Percentiles rank a stretch among this genome's conserved stretches.
Conservation (phyloP, 2,888 invertebrate species). For the Osmoderma eremita region DNA sequence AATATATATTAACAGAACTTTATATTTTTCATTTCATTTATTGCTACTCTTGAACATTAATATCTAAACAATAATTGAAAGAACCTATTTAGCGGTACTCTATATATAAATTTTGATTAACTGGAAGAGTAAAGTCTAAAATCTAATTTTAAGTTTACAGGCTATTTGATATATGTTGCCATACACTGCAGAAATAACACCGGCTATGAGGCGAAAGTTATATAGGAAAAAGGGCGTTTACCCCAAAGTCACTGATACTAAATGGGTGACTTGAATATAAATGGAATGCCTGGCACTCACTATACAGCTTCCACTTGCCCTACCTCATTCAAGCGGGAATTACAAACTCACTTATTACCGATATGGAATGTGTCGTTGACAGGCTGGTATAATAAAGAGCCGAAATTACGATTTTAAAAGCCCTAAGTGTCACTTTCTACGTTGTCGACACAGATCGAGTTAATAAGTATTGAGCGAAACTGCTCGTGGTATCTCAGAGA, state of each 20-base stretch:
- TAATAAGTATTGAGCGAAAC: constrained; percentile 21
- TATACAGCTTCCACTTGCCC: constrained; percentile 11
- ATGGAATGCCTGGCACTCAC: constrained; percentile 21
- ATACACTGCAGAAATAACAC: too few species aligned
- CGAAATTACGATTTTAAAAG: constrained; percentile 40
- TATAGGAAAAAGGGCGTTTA: constrained; percentile 26
- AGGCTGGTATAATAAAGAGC: constrained; percentile 40
- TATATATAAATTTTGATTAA: too few species aligned
- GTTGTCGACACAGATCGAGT: constrained; percentile 15
- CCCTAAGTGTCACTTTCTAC: constrained; percentile 18
- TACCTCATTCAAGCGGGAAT: constrained; percentile 27
- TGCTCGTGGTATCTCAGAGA: constrained; percentile 15
- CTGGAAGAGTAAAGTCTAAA: too few species aligned
- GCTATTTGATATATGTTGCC: too few species aligned
- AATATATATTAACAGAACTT: too few species aligned
- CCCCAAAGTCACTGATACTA: constrained; percentile 22
- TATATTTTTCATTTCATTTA: too few species aligned
- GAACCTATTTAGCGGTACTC: too few species aligned
- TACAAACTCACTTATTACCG: constrained; percentile 38
- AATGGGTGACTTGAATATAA: constrained; percentile 31
- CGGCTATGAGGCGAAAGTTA: not conserved
- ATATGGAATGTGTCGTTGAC: constrained; percentile 42
- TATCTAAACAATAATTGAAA: too few species aligned
- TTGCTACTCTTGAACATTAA: too few species aligned
- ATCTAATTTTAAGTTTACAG: too few species aligned